These are phyloP conservation scores for Tetranychus truncatus DNA, from an alignment of 2,888 invertebrate genomes.

Conservation along the genomic window DNA sequence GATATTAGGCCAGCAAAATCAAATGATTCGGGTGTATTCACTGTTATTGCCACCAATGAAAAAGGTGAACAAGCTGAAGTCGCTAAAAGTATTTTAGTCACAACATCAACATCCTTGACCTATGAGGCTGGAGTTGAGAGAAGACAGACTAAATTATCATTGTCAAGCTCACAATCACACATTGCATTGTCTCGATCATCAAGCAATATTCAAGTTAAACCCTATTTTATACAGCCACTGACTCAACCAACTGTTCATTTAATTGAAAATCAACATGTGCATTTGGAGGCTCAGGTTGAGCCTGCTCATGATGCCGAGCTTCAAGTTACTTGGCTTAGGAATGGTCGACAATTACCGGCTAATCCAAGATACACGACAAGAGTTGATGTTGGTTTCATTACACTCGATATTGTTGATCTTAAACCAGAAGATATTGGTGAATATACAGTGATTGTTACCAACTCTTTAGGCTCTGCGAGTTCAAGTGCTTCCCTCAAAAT, in stretches of 20 bases:
- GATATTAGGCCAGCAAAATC: constrained; percentile 75
- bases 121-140: not conserved
- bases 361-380: constrained; percentile 60
- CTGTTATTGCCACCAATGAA: constrained; percentile 55
- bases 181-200: not conserved
- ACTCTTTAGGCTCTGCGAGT: constrained; percentile 76
- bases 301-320: constrained; percentile 84
- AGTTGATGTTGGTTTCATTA: constrained; percentile 92
- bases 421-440: constrained; percentile 85
- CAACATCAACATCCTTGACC: not conserved
- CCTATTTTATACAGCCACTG: not conserved
- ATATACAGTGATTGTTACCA: constrained; percentile 80
- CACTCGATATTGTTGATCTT: constrained; percentile 80
- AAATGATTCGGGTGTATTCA: constrained; percentile 86
- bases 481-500: constrained; percentile 62
- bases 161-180: not conserved
- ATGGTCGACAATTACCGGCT: constrained; percentile 44
- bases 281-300: constrained; percentile 78
- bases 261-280: constrained; percentile 45
- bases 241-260: constrained; percentile 46
- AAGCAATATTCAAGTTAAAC: not conserved
- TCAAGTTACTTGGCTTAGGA: constrained; percentile 88
- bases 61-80: constrained; percentile 1
- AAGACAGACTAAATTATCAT: not conserved
- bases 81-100: not conserved